Conservation (phyloP, 2,888 invertebrate species). For the Drepana falcataria region DNA sequence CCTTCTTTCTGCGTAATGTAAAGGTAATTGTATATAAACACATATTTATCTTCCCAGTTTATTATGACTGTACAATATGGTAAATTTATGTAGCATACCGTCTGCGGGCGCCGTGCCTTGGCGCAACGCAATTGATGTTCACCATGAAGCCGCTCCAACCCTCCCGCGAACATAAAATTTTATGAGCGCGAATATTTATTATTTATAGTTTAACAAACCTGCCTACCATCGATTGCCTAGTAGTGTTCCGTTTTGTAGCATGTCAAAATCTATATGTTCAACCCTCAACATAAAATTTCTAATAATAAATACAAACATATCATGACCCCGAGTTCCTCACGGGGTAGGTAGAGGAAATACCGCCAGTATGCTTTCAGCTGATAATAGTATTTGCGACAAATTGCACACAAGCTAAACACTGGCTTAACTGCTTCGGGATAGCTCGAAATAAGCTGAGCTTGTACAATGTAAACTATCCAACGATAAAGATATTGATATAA, state of each 20-base stretch:
- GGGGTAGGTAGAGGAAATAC: too few species aligned
- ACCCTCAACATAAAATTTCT: slow-evolving; percentile 3
- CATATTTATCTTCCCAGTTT: slow-evolving; percentile 13
- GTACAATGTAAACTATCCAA: too few species aligned
- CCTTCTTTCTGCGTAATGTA: too few species aligned
- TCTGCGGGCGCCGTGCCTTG: slow-evolving; percentile 30
- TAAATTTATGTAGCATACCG: slow-evolving; percentile 30
- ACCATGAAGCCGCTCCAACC: slow-evolving; percentile 40
- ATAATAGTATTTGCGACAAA: too few species aligned
- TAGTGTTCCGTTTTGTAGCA: slow-evolving; percentile 27
- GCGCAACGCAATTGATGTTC: slow-evolving; percentile 47
- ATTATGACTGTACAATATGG: slow-evolving; percentile 14
- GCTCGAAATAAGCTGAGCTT: too few species aligned
- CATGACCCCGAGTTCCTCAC: too few species aligned
- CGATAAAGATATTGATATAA: too few species aligned
- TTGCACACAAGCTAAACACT: too few species aligned
- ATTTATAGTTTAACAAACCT: slow-evolving; percentile 65
- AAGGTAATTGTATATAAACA: slow-evolving; percentile 11
- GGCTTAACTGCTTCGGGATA: too few species aligned
- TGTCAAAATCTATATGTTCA: slow-evolving; percentile 18
- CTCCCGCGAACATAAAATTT: slow-evolving; percentile 65
- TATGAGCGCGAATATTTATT: slow-evolving; percentile 68
- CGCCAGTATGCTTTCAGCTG: too few species aligned
- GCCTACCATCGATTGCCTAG: slow-evolving; percentile 42
- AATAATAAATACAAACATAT: too few species aligned